Percentiles rank a stretch among this genome's conserved stretches.
Conservation (phyloP, 2,113 vertebrate species). For the Hemicordylus capensis region DNA sequence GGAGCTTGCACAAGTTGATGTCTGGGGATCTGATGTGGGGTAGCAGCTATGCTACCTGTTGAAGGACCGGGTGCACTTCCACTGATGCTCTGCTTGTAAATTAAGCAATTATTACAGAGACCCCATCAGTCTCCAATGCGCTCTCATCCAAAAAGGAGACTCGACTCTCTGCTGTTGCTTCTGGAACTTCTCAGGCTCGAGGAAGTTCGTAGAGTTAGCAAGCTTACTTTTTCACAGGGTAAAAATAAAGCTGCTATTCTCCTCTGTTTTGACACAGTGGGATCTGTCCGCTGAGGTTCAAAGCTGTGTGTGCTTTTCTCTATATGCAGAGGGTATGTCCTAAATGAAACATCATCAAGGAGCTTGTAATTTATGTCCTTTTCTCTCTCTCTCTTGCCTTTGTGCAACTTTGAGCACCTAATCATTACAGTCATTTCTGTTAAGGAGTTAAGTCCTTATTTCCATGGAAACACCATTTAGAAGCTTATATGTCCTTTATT, state of each 20-base stretch:
- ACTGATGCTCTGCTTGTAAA: background rate
- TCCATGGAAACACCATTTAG: slow-evolving; percentile 72
- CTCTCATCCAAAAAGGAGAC: background rate
- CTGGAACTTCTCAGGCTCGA: background rate
- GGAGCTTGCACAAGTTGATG: background rate
- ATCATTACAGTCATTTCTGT: slow-evolving; percentile 71
- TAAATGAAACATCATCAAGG: background rate
- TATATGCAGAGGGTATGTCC: slow-evolving; percentile 11
- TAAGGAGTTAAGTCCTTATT: slow-evolving; percentile 57
- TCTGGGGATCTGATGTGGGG: background rate
- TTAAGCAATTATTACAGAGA: background rate
- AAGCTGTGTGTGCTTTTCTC: background rate
- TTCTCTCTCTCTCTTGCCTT: slow-evolving; percentile 41
- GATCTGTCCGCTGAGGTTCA: slow-evolving; percentile 17
- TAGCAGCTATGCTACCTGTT: background rate
- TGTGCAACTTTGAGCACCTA: slow-evolving; percentile 59
- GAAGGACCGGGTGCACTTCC: background rate
- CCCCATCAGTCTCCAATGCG: no score
- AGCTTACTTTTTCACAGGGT: slow-evolving; percentile 45
- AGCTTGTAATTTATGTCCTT: slow-evolving; percentile 60
- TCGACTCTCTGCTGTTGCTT: background rate
- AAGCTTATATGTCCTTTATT: slow-evolving; percentile 51
- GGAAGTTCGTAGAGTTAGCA: slow-evolving; percentile 49
- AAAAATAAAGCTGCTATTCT: slow-evolving; percentile 56
- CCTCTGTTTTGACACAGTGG: slow-evolving; percentile 10